A percentile compares a stretch with the other conserved stretches of the same genome.
Conservation (phyloP, 2,797 vertebrate species). For the Gallinago solitaria region DNA sequence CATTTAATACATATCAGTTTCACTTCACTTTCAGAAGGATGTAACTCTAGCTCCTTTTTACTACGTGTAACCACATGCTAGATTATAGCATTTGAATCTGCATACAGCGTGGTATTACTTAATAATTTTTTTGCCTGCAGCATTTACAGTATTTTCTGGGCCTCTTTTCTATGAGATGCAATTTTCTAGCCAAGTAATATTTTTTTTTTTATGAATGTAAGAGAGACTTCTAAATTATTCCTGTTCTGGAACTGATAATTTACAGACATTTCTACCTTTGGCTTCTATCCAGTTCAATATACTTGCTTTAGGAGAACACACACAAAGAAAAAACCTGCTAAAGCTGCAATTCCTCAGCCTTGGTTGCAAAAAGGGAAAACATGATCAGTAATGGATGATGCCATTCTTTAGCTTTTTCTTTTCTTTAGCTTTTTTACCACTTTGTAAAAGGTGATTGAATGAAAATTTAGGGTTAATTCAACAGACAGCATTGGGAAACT, state of each 20-base stretch:
- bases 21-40: background rate
- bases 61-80: background rate
- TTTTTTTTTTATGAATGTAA: constrained; percentile 17
- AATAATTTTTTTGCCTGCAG: constrained; percentile 19
- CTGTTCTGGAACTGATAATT: constrained; percentile 1
- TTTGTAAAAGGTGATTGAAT: constrained; percentile 19
- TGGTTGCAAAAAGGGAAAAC: background rate
- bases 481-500: background rate
- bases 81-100: background rate
- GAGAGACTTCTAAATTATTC: background rate
- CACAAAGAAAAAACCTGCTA: background rate
- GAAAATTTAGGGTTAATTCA: background rate
- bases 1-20: background rate
- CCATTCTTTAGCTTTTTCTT: constrained; percentile 11
- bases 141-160: constrained; percentile 24
- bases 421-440: background rate
- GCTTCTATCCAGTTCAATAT: constrained; percentile 4
- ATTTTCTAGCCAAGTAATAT: constrained; percentile 15
- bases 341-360: background rate
- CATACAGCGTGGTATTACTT: background rate
- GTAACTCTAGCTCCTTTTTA: background rate
- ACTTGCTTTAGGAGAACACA: constrained; percentile 13
- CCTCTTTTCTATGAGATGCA: background rate
- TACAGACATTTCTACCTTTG: constrained; percentile 14
- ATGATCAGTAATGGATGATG: background rate